Evolutionary conservation across 2,797 vertebrate genomes (phyloP), one percentile per base, ranked within the genome.

Genomic region (Telmatherina bonti): DNA sequence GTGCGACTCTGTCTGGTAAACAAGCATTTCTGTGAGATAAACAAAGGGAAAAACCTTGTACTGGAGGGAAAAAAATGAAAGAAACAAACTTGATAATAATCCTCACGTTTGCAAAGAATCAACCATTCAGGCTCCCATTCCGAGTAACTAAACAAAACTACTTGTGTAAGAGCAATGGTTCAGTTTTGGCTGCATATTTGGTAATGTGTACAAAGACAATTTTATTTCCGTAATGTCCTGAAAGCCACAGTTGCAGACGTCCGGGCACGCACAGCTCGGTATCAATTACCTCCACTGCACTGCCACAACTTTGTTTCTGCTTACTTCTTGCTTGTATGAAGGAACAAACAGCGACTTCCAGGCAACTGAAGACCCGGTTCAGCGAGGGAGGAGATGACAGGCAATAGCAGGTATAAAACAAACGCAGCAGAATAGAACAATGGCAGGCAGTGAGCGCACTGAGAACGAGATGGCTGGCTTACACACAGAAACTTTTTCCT

Each of bases 201-300:
- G 83, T 87, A 74, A 85, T 79, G 51, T 72, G 68, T 72, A 81
- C 56, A 81, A 70, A 85, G 73, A 72, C 77, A 76, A 87, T 91
- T 88, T 84, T 74, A 67, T 85, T 86, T 86, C 81, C 72, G 65
- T 88, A 89, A 88, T 87, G 78, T 90, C 90, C 86, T 91, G 84
- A 91, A 89, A 88, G 83, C 77, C 74, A 55, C 59, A 78, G 74
- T 82, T 74, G 54, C 76, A 43, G 77, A 70, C 43, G 60, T 78
- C n/a, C n/a, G n/a, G n/a, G n/a, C n/a, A n/a, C n/a, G 80, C 84
- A 83, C 89, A 88, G 76, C 69, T 70, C 70, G 75, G 74, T 89
- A 91, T 92, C 93, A 95, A 92, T 93, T 94, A 94, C 90, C 84
- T 78, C 76, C 86, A 77, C 49, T 82, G 74, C 81, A 62, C 71